Evolutionary conservation across 2,797 vertebrate species (phyloP).

Genomic region (Acestrorhynchus altus): DNA sequence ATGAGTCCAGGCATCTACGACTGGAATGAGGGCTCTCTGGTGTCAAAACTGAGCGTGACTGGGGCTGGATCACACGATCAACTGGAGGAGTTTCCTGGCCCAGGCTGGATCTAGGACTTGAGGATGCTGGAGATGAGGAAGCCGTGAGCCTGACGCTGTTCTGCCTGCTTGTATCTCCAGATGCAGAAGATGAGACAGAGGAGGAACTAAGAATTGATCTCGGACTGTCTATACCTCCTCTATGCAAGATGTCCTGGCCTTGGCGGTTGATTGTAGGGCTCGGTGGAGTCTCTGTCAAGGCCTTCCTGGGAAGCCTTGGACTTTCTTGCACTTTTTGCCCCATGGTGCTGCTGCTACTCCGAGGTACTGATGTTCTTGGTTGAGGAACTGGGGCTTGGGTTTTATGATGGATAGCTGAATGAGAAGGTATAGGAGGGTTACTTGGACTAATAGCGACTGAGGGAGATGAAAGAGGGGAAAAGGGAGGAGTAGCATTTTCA

Average conservation of each 20-base stretch:
- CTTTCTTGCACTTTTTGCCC: conserved; percentile 68
- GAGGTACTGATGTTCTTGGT: conserved; percentile 68
- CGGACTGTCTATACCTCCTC: conserved; percentile 65
- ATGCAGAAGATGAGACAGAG: conserved; percentile 53
- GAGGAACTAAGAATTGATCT: conserved; percentile 58
- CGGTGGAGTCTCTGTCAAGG: conserved; percentile 66
- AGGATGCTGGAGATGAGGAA: conserved; percentile 60
- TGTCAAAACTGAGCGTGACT: conserved; percentile 65
- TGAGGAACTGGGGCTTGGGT: conserved; percentile 76
- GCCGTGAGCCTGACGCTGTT: conserved; percentile 61
- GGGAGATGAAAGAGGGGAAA: conserved; percentile 79
- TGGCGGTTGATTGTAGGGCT: conserved; percentile 70
- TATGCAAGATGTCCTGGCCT: conserved; percentile 54
- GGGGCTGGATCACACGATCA: conserved; percentile 49
- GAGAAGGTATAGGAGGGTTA: conserved; percentile 78
- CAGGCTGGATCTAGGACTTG: conserved; percentile 71
- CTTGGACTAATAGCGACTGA: conserved; percentile 73
- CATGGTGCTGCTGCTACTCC: conserved; percentile 49
- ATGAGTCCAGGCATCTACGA: conserved; percentile 73
- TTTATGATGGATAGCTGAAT: conserved; percentile 79
- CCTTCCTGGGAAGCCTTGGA: conserved; percentile 69
- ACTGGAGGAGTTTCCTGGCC: conserved; percentile 81
- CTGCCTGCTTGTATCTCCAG: conserved; percentile 52
- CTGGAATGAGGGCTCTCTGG: conserved; percentile 79
- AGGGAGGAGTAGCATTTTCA: conserved; percentile 80